Evolutionary conservation across 2,888 invertebrate species (phyloP), one percentile per base, ranked within the genome.

Genomic region (Macrophya annulata): DNA sequence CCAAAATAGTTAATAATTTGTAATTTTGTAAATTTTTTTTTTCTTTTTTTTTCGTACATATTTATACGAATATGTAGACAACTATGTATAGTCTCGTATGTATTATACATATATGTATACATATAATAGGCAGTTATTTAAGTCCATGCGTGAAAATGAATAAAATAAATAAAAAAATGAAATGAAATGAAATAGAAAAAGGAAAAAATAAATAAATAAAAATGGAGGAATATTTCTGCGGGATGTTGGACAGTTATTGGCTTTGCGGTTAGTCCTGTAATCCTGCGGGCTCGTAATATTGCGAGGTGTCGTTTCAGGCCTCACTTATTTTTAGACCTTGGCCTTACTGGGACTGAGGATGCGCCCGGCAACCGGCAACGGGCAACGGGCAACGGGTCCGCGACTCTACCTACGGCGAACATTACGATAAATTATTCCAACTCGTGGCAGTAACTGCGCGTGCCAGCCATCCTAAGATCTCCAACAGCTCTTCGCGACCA

Each of bases 391-490:
- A 12, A 17, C 55, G 72, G 15, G 21, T 43, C 51, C 79, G 25
- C 72, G 45, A 40, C 65, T 81, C 77, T 77, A 59, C 79, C 62
- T 81, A 79, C 62, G 85, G 79, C 55, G 45, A 79, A 81, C 81
- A 85, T 82, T 85, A 82, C 72, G 79, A 85, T 85, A 85, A 85
- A 85, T 85, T 82, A 85, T 85, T 71, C 55, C 59, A 21, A 77
- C 85, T 48, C 17, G 62, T 51, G 68, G 76, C 84, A 76, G 74
- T 74, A 37, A 84, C 72, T 84, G 84, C 71, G 51, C 79, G 81
- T 79, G 82, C 71, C 68, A 82, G 55, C 51, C 81, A 55, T 81
- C 71, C 81, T 37, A 68, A 76, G 68, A 48, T 37, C 77, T 62
- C 15, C 3, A 25, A 40, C 21, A 45, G 55, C 51, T 55, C 45